Evolutionary conservation across 2,113 vertebrate species (phyloP), one percentile per base, ranked within the genome.

Genomic region (Neoarius graeffei): DNA sequence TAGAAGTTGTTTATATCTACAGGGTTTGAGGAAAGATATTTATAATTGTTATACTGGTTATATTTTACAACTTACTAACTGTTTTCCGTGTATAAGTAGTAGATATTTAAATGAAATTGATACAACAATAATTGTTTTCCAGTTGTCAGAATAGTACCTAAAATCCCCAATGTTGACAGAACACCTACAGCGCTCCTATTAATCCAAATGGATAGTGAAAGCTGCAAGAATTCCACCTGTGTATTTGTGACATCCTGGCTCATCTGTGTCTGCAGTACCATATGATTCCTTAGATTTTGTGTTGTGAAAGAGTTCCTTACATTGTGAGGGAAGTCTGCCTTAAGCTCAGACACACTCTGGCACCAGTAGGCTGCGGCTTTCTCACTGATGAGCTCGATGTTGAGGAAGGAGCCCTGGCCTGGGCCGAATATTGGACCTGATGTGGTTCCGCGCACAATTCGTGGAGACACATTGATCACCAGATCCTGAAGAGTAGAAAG

Each of bases 321-420:
- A 0, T 95, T 96, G 79, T 96, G 90, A 59, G 97, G 97, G 85
- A 98, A 99, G 93, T 97, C 97, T 15, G 92, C 93, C 92, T 99
- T 99, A 83, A 98, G 93, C 88, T 99, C 97, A 0, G 93, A 79
- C 20, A 98, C 93, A 59, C 96, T 95, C 92, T 93, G 94, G 93
- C 97, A 99, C 97, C 97, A 99, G 85, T 99, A 98, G 0, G 96
- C 97, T 5, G 97, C 96, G 0, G 97, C 97, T 88, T 98, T 99
- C 92, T 99, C 97, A 0, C 98, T 98, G 94, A 99, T 98, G 83
- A 99, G 96, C 88, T 99, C 97, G 25, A 99, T 97, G 92, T 99
- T 99, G 66, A 99, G 94, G 89, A 99, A 99, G 48, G 98, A 97
- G 87, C 97, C 95, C 91, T 97, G 97, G 67, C 96, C 97, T 0